Evolutionary conservation across 2,113 vertebrate genomes (phyloP).

Genomic region (Gorsachius goisagi): DNA sequence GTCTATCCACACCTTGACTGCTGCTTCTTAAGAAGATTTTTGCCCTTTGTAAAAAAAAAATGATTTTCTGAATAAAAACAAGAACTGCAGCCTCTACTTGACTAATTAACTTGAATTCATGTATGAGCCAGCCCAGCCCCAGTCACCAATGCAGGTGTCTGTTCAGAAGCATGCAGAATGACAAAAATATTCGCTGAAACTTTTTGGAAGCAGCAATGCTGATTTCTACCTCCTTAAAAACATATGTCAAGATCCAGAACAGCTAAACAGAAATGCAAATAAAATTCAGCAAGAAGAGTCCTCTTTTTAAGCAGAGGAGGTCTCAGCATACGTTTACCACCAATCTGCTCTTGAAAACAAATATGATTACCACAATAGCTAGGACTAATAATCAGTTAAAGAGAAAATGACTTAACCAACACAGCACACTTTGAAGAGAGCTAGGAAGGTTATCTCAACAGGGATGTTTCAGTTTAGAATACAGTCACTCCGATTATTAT

Average conservation of each 20-base stretch:
- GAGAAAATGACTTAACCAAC: constrained; percentile 13
- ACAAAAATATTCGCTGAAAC: constrained; percentile 7
- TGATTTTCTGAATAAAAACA: neutral
- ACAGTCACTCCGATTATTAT: neutral
- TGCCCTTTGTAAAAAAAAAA: neutral
- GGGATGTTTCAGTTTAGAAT: neutral
- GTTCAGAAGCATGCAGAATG: constrained; percentile 20
- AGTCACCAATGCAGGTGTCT: constrained; percentile 7
- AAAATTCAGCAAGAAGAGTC: neutral
- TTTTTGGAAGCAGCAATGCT: constrained; percentile 30
- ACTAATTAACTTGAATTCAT: constrained; percentile 21
- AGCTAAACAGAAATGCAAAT: constrained; percentile 23
- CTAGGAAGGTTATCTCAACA: neutral
- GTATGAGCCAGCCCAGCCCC: neutral
- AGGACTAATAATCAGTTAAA: constrained; percentile 27
- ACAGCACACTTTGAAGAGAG: neutral
- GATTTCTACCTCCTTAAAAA: constrained; percentile 31
- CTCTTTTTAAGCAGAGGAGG: neutral
- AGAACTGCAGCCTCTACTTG: neutral
- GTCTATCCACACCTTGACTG: neutral
- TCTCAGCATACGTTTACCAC: neutral
- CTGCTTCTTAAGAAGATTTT: neutral
- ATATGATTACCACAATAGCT: neutral
- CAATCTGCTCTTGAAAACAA: neutral
- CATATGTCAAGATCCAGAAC: neutral